phyloP scores from a whole-genome alignment of 2,113 vertebrate genomes.

The Dipodomys merriami region DNA sequence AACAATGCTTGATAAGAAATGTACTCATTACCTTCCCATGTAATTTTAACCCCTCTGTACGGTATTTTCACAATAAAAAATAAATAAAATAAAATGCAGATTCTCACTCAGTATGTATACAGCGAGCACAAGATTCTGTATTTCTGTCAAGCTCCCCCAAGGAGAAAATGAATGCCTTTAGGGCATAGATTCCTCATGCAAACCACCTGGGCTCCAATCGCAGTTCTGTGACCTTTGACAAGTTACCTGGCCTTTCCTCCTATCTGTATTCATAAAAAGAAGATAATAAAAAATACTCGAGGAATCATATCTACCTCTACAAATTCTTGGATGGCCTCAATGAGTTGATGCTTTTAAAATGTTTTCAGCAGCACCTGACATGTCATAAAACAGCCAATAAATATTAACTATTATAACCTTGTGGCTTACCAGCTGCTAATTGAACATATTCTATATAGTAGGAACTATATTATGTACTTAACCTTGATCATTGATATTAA shows the following conservation, averaged over 20 bases:
- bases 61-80: no score
- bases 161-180: not conserved
- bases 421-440: not conserved
- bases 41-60: no score
- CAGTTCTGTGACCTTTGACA: conserved; percentile 27
- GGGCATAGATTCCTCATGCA: not conserved
- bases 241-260: conserved; percentile 26
- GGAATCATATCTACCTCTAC: conserved; percentile 16
- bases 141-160: conserved; percentile 20
- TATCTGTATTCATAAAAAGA: conserved; percentile 40
- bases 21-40: no score
- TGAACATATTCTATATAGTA: conserved; percentile 19
- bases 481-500: conserved; percentile 38
- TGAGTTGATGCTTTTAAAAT: conserved; percentile 48
- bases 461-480: conserved; percentile 35
- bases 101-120: not conserved
- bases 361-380: not conserved
- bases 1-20: no score
- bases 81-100: not conserved
- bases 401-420: conserved; percentile 20
- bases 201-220: not conserved
- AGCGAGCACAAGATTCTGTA: not conserved
- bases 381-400: conserved; percentile 6
- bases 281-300: conserved; percentile 23
- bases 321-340: not conserved